Evolutionary conservation across 2,888 invertebrate genomes (phyloP).

Genomic region (Scaptomyza flava): DNA sequence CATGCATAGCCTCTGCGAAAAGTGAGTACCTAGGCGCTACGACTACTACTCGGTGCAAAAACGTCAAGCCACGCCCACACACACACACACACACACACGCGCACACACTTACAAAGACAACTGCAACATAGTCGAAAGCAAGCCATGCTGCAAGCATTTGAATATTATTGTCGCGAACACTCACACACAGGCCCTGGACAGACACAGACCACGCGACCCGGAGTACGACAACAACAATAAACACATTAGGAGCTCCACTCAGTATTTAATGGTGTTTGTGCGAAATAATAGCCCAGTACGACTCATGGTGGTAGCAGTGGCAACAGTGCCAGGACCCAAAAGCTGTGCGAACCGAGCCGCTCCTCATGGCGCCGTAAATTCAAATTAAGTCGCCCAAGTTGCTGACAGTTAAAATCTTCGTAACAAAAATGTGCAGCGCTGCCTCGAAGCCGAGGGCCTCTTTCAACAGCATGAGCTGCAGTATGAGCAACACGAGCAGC

Average conservation of each 20-base stretch:
- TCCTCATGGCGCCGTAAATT: slow-evolving; percentile 75
- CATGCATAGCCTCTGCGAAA: slow-evolving; percentile 20
- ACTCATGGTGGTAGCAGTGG: slow-evolving; percentile 14
- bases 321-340: slow-evolving; percentile 8
- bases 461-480: slow-evolving; percentile 10
- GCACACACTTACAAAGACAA: slow-evolving; percentile 6
- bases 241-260: slow-evolving; percentile 57
- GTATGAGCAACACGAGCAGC: slow-evolving; percentile 4
- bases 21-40: slow-evolving; percentile 60
- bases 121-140: slow-evolving; percentile 32
- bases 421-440: slow-evolving; percentile 73
- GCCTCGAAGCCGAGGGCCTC: slow-evolving; percentile 50
- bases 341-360: slow-evolving; percentile 47
- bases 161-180: slow-evolving; percentile 73
- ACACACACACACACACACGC: neutral
- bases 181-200: slow-evolving; percentile 44
- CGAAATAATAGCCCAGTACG: slow-evolving; percentile 67
- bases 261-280: slow-evolving; percentile 77
- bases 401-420: slow-evolving; percentile 78
- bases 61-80: slow-evolving; percentile 58
- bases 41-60: slow-evolving; percentile 59
- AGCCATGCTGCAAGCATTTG: slow-evolving; percentile 64
- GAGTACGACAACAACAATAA: slow-evolving; percentile 49
- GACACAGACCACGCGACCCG: slow-evolving; percentile 44
- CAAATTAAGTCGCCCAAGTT: slow-evolving; percentile 79